phyloP scores from a whole-genome alignment of 2,113 vertebrate species.

The Embiotoca jacksoni region DNA sequence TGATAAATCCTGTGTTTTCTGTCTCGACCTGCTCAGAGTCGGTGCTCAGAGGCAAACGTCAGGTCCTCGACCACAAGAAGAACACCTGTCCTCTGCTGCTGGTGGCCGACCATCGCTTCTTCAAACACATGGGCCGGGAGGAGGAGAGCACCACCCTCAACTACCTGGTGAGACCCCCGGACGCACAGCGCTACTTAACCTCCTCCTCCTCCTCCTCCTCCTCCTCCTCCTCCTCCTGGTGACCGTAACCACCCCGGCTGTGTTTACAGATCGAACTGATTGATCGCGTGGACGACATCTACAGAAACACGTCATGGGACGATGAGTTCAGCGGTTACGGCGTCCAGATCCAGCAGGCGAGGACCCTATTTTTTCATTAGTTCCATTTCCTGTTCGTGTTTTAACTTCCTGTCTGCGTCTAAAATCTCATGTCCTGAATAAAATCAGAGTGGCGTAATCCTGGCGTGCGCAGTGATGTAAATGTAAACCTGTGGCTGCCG shows the following conservation, averaged over 20 bases:
- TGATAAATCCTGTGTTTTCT: not conserved
- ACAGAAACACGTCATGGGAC: conserved; percentile 95
- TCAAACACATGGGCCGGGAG: conserved; percentile 91
- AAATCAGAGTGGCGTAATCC: too few relatives aligned
- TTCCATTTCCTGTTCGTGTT: too few relatives aligned
- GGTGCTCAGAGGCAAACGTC: conserved; percentile 80
- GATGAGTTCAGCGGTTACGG: conserved; percentile 93
- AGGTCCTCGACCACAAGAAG: conserved; percentile 83
- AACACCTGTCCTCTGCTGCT: conserved; percentile 95
- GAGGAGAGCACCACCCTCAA: conserved; percentile 98
- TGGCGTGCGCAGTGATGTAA: too few relatives aligned
- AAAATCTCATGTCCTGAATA: too few relatives aligned
- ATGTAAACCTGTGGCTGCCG: not conserved
- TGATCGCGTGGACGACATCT: conserved; percentile 98
- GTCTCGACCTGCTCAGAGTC: conserved; percentile 53
- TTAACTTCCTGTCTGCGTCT: too few relatives aligned
- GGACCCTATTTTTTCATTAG: not conserved
- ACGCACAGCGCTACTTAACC: not conserved
- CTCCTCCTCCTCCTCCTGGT: too few relatives aligned
- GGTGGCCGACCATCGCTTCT: conserved; percentile 97
- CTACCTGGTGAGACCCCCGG: conserved; percentile 88
- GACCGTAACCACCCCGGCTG: not conserved
- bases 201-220: fast-evolving
- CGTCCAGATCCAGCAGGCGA: conserved; percentile 97
- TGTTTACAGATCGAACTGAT: conserved; percentile 93